Conservation (phyloP, 2,888 invertebrate species). For the Mesochorus sp. region DNA sequence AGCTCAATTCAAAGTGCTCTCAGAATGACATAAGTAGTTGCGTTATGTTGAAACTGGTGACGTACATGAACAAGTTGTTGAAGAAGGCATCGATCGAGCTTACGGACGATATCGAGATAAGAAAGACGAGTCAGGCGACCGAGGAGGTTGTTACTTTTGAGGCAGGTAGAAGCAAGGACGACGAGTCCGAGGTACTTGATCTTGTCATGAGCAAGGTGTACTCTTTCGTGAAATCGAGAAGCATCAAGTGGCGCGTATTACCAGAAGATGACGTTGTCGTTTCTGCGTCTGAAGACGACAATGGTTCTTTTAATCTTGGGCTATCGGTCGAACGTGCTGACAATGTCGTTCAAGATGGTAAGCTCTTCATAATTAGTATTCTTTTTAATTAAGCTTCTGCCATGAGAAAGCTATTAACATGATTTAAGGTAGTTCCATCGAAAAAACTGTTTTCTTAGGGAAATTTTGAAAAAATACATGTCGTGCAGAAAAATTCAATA, state of each 20-base stretch:
- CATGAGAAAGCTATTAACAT: too few species aligned
- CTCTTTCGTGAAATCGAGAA: constrained; percentile 89
- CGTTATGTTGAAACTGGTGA: constrained; percentile 91
- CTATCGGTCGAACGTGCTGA: constrained; percentile 88
- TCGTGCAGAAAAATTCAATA: too few species aligned
- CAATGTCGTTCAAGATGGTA: constrained; percentile 80
- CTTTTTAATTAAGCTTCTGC: too few species aligned
- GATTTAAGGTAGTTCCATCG: too few species aligned
- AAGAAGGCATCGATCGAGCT: constrained; percentile 91
- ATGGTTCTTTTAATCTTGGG: constrained; percentile 87
- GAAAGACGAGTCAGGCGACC: constrained; percentile 83
- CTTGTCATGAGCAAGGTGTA: constrained; percentile 89
- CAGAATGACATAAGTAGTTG: constrained; percentile 91
- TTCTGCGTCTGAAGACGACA: constrained; percentile 87
- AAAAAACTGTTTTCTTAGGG: too few species aligned
- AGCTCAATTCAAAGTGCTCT: constrained; percentile 90
- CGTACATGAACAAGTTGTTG: constrained; percentile 91
- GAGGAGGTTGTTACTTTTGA: constrained; percentile 86
- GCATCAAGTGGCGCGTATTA: constrained; percentile 89
- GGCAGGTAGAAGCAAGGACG: constrained; percentile 84
- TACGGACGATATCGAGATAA: constrained; percentile 89
- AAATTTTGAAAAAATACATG: too few species aligned
- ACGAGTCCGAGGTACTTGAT: constrained; percentile 84
- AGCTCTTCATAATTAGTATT: too few species aligned
- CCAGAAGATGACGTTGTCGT: constrained; percentile 91